Conservation (phyloP, 2,113 vertebrate genomes). For the Nasalis larvatus region DNA sequence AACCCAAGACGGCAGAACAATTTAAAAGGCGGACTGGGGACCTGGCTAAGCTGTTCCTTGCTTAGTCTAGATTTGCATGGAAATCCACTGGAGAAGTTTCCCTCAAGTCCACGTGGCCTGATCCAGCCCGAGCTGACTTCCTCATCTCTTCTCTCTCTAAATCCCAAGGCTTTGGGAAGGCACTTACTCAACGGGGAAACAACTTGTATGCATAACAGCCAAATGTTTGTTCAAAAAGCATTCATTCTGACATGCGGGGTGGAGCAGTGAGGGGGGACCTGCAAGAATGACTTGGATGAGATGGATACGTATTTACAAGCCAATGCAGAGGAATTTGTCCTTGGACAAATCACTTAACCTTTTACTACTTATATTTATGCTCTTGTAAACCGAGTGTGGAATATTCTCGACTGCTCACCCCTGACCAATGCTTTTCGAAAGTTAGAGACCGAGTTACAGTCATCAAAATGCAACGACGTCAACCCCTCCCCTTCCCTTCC, state of each 20-base stretch:
- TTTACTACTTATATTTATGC: background rate
- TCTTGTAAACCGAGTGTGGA: background rate
- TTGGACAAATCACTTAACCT: slow-evolving; percentile 13
- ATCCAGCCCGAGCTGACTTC: background rate
- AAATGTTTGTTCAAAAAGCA: background rate
- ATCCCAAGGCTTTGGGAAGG: background rate
- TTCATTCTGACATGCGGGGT: background rate
- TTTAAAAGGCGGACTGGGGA: background rate
- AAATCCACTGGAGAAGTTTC: background rate
- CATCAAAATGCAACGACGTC: background rate
- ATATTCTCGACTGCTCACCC: background rate
- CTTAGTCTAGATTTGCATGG: background rate
- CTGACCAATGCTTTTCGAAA: background rate
- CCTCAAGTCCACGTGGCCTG: background rate
- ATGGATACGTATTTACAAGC: background rate
- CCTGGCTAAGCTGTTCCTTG: background rate
- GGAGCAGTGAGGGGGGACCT: background rate
- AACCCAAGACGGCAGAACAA: background rate
- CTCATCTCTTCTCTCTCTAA: background rate
- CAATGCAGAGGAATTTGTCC: background rate
- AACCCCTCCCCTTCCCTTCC: background rate
- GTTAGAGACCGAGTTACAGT: background rate
- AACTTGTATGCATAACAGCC: background rate
- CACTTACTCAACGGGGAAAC: background rate
- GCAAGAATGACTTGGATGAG: background rate